Base-by-base conservation (phyloP, 53 echinoderm and acorn worm species). In the Echinarachnius parma region DNA sequence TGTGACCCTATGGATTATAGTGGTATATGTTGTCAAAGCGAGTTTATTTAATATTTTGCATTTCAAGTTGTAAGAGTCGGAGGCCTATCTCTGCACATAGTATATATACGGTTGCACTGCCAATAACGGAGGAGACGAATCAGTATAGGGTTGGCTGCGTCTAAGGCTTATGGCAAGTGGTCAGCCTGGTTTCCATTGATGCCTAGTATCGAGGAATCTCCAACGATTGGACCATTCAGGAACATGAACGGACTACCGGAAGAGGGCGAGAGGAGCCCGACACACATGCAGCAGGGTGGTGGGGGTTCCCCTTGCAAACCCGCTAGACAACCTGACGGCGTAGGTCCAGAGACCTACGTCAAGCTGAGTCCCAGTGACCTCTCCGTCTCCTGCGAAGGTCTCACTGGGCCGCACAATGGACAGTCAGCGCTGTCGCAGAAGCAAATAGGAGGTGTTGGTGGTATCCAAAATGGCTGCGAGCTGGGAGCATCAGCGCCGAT, bases 251-350 rank as follows among this genome's bases (percentile, higher is more conserved):
- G 74, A 8, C 35, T 72, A 46, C 26, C 74, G 28, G 74, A 72
- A 35, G 34, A 24, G 4, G 74, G 56, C 22, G 74, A 57, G 74
- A 57, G 46, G 27, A 56, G 55, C 19, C 74, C 74, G 56, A 39
- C 74, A 7, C 74, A 72, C 18, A 72, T 72, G 74, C 74, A 72
- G 44, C 74, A 72, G 74, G 74, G 74, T 56, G 74, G 74, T 56
- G 74, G 74, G 57, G 74, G 74, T 60, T 77, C 77, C 57, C 83
- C 83, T 34, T 77, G 67, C 59, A 83, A 83, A 37, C 83, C 83
- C 24, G 83, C 83, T 39, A n/a, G 83, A 23, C 83, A 83, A 31
- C 49, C 57, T 59, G 55, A 72, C 15, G 4, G 14, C 0, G 37
- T 39, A 25, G 52, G 69, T 3, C 29, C 53, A 30, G 57, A 72